These are phyloP conservation scores for Steinernema khuongi DNA, from an alignment of 1,140 invertebrate species.

Conservation along the genomic window DNA sequence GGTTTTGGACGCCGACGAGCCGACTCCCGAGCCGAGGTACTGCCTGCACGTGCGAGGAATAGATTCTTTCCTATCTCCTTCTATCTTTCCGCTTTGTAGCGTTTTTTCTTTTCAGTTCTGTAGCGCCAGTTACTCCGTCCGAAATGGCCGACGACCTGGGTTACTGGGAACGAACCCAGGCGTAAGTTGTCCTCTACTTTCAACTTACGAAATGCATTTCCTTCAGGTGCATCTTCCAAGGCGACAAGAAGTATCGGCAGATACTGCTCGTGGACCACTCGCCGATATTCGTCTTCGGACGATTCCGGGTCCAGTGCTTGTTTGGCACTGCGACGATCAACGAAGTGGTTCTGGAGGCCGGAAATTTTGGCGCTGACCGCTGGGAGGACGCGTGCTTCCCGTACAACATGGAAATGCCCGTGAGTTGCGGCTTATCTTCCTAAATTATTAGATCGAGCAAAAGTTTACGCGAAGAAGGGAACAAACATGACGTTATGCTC, in stretches of 20 bases:
- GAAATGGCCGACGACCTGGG: not conserved
- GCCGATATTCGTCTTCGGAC: not conserved
- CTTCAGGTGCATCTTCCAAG: not conserved
- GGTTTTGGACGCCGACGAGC: too few species aligned
- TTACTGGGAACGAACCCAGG: not conserved
- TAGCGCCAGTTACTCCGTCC: too few species aligned
- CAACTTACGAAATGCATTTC: not conserved
- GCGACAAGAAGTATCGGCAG: not conserved
- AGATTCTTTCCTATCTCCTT: too few species aligned
- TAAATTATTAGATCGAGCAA: not conserved
- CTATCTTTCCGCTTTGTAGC: too few species aligned
- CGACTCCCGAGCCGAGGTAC: too few species aligned
- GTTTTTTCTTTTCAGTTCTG: too few species aligned
- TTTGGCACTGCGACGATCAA: not conserved
- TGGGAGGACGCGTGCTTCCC: conserved; percentile 1
- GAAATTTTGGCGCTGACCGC: not conserved
- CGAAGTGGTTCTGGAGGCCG: not conserved
- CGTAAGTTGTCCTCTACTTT: not conserved
- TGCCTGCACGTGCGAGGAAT: too few species aligned
- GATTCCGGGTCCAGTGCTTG: not conserved
- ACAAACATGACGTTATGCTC: too few species aligned
- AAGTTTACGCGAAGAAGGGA: too few species aligned
- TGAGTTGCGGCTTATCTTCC: not conserved
- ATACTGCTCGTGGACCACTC: not conserved
- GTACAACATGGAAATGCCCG: not conserved